phyloP scores from a whole-genome alignment of 2,113 vertebrate species.

The Tretioscincus oriximinensis region DNA sequence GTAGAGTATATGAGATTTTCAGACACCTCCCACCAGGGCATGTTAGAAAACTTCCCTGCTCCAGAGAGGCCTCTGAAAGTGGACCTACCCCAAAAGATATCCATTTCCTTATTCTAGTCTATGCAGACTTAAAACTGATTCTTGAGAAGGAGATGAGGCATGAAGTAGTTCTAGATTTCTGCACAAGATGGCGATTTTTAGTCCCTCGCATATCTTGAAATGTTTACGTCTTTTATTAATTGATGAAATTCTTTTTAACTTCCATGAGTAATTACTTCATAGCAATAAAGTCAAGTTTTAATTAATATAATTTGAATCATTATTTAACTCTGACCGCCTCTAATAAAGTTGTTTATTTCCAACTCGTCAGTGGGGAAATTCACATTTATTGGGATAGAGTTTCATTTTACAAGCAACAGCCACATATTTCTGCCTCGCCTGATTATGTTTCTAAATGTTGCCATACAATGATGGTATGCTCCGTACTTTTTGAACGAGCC shows the following conservation, averaged over 20 bases:
- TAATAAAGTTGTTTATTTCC: slow-evolving; percentile 26
- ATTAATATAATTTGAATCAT: not conserved
- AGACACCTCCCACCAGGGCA: not conserved
- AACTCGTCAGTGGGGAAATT: not conserved
- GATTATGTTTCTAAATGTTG: not conserved
- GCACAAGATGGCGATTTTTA: not conserved
- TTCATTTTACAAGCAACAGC: not conserved
- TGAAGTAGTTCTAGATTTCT: too few species aligned
- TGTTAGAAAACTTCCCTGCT: too few species aligned
- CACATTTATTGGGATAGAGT: not conserved
- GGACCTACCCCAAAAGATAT: too few species aligned
- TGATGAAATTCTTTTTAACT: not conserved
- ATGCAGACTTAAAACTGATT: too few species aligned
- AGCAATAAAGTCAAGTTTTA: not conserved
- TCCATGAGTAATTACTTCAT: not conserved
- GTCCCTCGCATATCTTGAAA: not conserved
- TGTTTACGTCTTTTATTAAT: not conserved
- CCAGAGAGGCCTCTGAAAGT: too few species aligned
- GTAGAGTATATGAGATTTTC: not conserved
- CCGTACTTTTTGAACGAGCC: not conserved
- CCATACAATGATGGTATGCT: not conserved
- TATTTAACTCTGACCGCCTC: not conserved
- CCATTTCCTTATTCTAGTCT: too few species aligned
- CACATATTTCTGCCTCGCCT: not conserved
- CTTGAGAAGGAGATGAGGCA: too few species aligned